Percentiles rank a stretch among this genome's conserved stretches.
phyloP scores from a whole-genome alignment of 2,888 invertebrate species.

The Cantharis rustica region DNA sequence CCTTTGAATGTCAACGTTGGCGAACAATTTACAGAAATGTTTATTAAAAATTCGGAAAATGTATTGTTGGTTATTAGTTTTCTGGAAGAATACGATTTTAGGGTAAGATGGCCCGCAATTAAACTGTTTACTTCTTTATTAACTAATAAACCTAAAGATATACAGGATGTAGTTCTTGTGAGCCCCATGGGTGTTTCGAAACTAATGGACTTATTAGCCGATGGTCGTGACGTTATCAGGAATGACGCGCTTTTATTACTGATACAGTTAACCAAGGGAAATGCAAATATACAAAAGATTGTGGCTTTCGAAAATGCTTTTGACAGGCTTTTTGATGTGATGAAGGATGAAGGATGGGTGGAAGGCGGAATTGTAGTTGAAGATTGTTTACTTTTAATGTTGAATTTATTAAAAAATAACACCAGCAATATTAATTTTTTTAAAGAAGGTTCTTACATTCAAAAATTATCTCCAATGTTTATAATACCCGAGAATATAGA shows the following conservation, averaged over 20 bases:
- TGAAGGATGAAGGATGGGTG: conserved; percentile 82
- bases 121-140: conserved; percentile 87
- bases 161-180: conserved; percentile 84
- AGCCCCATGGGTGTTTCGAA: conserved; percentile 98
- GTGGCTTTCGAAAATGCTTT: conserved; percentile 99
- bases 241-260: conserved; percentile 92
- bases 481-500: conserved; percentile 72
- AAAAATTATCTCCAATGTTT: conserved; percentile 88
- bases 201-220: conserved; percentile 93
- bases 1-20: conserved; percentile 71
- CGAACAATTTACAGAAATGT: conserved; percentile 96
- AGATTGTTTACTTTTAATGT: conserved; percentile 91
- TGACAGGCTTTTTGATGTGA: conserved; percentile 91
- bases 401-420: conserved; percentile 93
- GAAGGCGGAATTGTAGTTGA: conserved; percentile 98
- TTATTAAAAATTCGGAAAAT: conserved; percentile 87
- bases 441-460: conserved; percentile 96
- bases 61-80: conserved; percentile 80
- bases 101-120: conserved; percentile 88
- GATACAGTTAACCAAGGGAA: conserved; percentile 90
- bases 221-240: conserved; percentile 92
- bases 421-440: conserved; percentile 98
- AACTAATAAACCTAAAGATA: conserved; percentile 82
- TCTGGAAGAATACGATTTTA: conserved; percentile 94
- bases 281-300: conserved; percentile 98